Evolutionary conservation across 1,140 invertebrate species (phyloP), one percentile per base, ranked within the genome.

Genomic region (roundworm (Caenorhabditis elegans)): DNA sequence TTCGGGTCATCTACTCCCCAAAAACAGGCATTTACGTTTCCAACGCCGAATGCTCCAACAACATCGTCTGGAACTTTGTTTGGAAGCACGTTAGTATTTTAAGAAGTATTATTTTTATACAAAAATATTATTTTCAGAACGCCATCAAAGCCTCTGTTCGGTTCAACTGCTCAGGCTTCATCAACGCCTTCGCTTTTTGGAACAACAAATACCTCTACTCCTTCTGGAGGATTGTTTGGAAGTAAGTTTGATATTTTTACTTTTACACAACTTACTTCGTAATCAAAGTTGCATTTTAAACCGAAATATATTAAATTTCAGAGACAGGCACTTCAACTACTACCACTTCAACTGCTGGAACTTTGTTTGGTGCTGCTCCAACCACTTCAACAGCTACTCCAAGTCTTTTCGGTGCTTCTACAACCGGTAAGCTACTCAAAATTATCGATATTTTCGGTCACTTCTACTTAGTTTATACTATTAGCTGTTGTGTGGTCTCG

Each of bases 61-160:
- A 70, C 34, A 19, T 70, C 60, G 1, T 0, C 31, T 43, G 60
- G 60, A 39, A 39, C 60, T 22, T 43, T 70, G 19, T 70, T 70
- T n/a, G 34, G 60, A 8, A 70, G 19, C 34, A 70, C 60, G 60
- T 70, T 31, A 34, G 55, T 65, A 39, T 8, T 24, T 22, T 70
- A 6, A 43, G 39, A 43, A 43, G 39, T 22, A n/a, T 11, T 3
- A 19, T 6, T 43, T 39, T 24, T 19, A 19, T 22, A 1, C 22
- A 6, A 10, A 0, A 3, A 34, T 22, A 11, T 22, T 19, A 22
- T n/a, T 39, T 70, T 39, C n/a, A 70, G 60, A 70, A 79, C 78
- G 15, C 78, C 78, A 10, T 15, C 78, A 3, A 79, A 79, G 31
- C 78, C 78, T 24, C 31, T 79, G 22, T 79, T 79, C 34, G 78